Evolutionary conservation across 2,888 invertebrate genomes (phyloP).

Genomic region (Antheraea yamamai): DNA sequence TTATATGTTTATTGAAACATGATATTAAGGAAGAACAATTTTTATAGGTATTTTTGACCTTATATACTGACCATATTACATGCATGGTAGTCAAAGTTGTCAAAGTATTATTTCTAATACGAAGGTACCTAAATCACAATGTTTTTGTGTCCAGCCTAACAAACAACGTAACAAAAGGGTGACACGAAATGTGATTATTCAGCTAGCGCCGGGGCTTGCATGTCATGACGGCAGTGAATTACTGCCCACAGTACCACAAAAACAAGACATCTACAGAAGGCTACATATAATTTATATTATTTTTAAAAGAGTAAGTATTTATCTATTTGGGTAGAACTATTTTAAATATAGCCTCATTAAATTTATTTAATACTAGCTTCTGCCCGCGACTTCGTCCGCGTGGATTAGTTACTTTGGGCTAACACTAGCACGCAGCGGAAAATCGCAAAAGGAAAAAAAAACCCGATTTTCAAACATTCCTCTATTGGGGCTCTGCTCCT

Average conservation of each 20-base stretch:
- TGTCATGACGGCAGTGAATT: slow-evolving; percentile 71
- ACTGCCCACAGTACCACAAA: slow-evolving; percentile 42
- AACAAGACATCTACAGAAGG: slow-evolving; percentile 20
- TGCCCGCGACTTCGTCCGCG: no score
- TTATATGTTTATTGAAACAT: not conserved
- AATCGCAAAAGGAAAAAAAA: no score
- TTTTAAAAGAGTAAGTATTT: not conserved
- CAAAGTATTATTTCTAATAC: slow-evolving; percentile 44
- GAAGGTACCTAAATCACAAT: slow-evolving; percentile 59
- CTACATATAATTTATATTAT: slow-evolving; percentile 16
- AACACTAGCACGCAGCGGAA: no score
- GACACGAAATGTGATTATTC: slow-evolving; percentile 76
- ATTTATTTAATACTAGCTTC: no score
- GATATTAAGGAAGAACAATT: not conserved
- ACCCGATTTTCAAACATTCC: no score
- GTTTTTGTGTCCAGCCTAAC: slow-evolving; percentile 59
- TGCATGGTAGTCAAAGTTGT: not conserved
- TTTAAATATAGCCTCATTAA: no score
- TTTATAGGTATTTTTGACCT: not conserved
- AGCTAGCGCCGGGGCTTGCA: slow-evolving; percentile 62
- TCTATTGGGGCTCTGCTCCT: no score
- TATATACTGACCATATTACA: not conserved
- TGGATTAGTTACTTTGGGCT: no score
- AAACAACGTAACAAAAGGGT: slow-evolving; percentile 65
- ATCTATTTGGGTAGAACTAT: no score